These are phyloP conservation scores for Danio albolineatus DNA, from an alignment of 2,797 vertebrate species.

Conservation along the genomic window DNA sequence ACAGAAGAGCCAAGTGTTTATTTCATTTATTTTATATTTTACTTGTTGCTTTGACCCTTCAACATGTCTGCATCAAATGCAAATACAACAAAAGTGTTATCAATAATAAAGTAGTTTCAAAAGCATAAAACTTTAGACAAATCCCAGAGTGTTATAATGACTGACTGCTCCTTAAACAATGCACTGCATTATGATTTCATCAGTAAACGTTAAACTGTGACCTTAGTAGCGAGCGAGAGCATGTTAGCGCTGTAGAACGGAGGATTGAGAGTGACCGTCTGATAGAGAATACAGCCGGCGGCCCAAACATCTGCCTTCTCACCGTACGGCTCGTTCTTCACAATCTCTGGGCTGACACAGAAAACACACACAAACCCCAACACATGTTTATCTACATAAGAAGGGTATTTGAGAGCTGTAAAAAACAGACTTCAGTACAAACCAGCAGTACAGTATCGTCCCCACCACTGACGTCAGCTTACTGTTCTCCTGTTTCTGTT, in stretches of 20 bases:
- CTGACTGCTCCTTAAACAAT: not conserved
- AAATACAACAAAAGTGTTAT: no score
- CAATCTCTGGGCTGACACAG: conserved; percentile 84
- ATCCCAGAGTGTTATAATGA: not conserved
- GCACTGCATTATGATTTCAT: not conserved
- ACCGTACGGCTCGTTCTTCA: conserved; percentile 89
- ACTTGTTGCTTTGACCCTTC: no score
- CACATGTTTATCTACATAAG: conserved; percentile 38
- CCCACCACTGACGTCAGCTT: conserved; percentile 89
- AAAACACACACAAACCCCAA: conserved; percentile 5
- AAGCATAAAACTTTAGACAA: no score
- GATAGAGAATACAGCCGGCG: conserved; percentile 89
- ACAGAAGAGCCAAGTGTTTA: no score
- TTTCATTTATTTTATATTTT: no score
- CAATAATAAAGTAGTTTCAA: no score
- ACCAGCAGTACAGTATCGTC: conserved; percentile 92
- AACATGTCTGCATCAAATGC: no score
- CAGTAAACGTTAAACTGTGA: conserved; percentile 51
- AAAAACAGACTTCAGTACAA: conserved; percentile 54
- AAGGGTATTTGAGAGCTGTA: not conserved
- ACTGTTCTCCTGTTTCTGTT: conserved; percentile 91
- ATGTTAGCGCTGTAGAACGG: conserved; percentile 90
- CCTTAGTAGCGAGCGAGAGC: conserved; percentile 89
- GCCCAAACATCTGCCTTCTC: conserved; percentile 95
- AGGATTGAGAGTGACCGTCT: conserved; percentile 87